These are phyloP conservation scores for Phenacoccus solenopsis DNA, from an alignment of 1,140 invertebrate species.

Conservation along the genomic window DNA sequence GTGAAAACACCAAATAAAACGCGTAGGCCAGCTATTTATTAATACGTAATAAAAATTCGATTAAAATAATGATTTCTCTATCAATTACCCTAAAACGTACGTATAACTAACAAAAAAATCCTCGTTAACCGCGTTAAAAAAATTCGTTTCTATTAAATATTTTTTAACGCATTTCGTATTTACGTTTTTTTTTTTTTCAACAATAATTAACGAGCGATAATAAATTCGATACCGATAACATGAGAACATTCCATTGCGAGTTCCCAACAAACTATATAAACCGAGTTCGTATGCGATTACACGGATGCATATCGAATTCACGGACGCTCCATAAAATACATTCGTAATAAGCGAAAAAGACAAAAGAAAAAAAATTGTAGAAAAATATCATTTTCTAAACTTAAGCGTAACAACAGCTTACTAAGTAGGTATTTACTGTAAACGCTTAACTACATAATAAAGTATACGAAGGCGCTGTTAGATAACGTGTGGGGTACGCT, in stretches of 20 bases:
- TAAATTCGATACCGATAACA: background rate
- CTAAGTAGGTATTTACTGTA: constrained; percentile 15
- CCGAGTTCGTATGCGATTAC: too few species aligned
- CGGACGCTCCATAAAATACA: background rate
- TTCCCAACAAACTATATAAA: too few species aligned
- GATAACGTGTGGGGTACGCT: background rate
- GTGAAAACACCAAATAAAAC: background rate
- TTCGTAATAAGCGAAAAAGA: too few species aligned
- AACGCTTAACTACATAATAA: background rate
- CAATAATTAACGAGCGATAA: background rate
- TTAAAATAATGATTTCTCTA: constrained; percentile 13
- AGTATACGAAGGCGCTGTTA: background rate
- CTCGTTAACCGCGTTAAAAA: constrained; percentile 9
- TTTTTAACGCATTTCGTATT: constrained; percentile 4
- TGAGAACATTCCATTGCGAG: background rate
- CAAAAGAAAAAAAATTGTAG: background rate
- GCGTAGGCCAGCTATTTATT: constrained; percentile 15
- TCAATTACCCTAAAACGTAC: constrained; percentile 9
- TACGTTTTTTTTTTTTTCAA: background rate
- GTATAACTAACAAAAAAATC: background rate
- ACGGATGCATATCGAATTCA: background rate
- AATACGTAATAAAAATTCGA: constrained; percentile 12
- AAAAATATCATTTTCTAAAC: background rate
- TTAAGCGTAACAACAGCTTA: constrained; percentile 17
- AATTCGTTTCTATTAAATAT: constrained; percentile 1